Percentiles rank a stretch among this genome's conserved stretches.
Conservation (phyloP, 2,888 invertebrate species). For the Scotopteryx bipunctaria region DNA sequence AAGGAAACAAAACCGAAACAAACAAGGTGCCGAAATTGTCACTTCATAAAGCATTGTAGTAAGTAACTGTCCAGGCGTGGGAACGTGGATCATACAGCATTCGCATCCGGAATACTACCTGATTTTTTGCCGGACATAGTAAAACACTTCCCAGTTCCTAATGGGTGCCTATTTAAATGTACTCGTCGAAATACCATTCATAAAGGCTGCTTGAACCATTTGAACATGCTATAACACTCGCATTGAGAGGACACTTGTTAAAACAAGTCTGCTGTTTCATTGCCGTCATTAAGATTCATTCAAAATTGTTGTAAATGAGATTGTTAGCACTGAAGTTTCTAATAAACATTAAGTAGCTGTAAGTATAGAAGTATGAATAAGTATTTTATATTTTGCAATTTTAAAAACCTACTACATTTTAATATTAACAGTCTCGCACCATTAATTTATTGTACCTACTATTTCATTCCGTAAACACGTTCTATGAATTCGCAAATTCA, state of each 20-base stretch:
- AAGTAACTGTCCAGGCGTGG: conserved; percentile 68
- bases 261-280: conserved; percentile 44
- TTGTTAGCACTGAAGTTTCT: too few species aligned
- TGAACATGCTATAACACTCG: conserved; percentile 19
- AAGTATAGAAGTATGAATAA: too few species aligned
- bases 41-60: conserved; percentile 68
- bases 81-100: conserved; percentile 58
- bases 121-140: conserved; percentile 63
- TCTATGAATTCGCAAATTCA: conserved; percentile 48
- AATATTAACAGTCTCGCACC: neutral
- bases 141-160: conserved; percentile 72
- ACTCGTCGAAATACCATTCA: conserved; percentile 44
- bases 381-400: too few species aligned
- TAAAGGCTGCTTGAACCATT: conserved; percentile 45
- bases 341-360: too few species aligned
- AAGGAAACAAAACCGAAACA: conserved; percentile 53
- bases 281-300: conserved; percentile 26
- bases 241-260: conserved; percentile 43
- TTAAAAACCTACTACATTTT: too few species aligned
- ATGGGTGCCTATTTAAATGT: conserved; percentile 62
- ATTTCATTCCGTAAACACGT: conserved; percentile 23
- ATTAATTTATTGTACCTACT: neutral
- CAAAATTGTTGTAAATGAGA: neutral
- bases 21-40: conserved; percentile 66
- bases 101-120: conserved; percentile 77